Base-by-base conservation (phyloP, 23 tunicate genomes). In the Diplosoma virens region DNA sequence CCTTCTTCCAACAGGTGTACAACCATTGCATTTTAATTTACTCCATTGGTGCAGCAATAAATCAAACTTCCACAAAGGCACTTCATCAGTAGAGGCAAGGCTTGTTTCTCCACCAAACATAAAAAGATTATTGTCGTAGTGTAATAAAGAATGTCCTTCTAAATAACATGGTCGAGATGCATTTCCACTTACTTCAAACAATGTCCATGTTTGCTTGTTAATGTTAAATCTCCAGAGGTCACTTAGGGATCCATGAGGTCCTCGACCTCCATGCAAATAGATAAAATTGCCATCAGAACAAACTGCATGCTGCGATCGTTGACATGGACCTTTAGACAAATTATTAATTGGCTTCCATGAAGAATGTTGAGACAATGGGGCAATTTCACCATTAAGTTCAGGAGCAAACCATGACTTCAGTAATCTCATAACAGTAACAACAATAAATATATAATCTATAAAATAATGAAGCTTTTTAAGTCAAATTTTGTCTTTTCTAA, bases 91-190 rank as follows among this genome's bases (percentile, higher is more conserved):
- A 29, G 82, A 71, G 16, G 90, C 86, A 73, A 90, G 84, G 33
- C 90, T 75, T 29, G 55, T 79, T 56, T 90, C 97, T 2, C 97
- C 97, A 21, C 97, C 97, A 74, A 90, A 90, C 52, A 84, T 33
- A 59, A 84, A 90, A 0, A 84, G 55, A 30, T 79, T 56, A n/a
- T 66, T 76, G 9, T 67, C 59, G 58, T 75, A 81, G 0, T 29
- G 73, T 1, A 90, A 58, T 35, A 90, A 54, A 0, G 97, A 58
- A 45, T 90, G 97, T 4, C 97, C 97, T 90, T 90, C 90, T 35
- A 90, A 64, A 24, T 86, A 37, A 26, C 90, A 81, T 0, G 97
- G 97, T 1, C 30, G 47, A 23, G 52, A 73, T n/a, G 73, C 85
- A 2, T 23, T 63, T 29, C 72, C 85, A 1, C 35, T 48, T 29